These are phyloP conservation scores for Eudemis profundana DNA, from an alignment of 2,888 invertebrate genomes.

Conservation along the genomic window DNA sequence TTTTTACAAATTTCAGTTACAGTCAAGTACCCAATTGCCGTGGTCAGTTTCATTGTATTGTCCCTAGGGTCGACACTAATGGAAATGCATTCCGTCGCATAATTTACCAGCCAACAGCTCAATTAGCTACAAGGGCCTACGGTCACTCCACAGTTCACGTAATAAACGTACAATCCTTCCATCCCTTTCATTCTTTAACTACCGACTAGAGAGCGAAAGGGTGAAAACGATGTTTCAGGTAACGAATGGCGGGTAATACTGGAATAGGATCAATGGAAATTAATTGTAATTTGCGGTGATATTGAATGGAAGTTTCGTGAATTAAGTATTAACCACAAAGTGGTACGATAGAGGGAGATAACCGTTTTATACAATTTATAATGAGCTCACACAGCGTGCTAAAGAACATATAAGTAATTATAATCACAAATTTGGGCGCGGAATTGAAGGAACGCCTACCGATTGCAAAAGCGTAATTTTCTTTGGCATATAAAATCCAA, in stretches of 20 bases:
- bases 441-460: too few relatives aligned
- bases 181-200: not conserved
- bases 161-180: not conserved
- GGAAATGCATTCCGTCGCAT: constrained; percentile 19
- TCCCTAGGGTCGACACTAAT: constrained; percentile 5
- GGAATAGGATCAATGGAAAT: constrained; percentile 4
- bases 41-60: constrained; percentile 20
- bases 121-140: constrained; percentile 10
- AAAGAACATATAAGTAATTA: too few relatives aligned
- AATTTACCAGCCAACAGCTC: constrained; percentile 6
- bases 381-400: not conserved
- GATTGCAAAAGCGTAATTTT: too few relatives aligned
- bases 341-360: not conserved
- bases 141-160: not conserved
- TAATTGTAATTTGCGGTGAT: constrained; percentile 5
- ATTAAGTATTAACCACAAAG: constrained; percentile 8
- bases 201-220: not conserved
- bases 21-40: too few relatives aligned
- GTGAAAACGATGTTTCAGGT: not conserved
- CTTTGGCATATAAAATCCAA: too few relatives aligned
- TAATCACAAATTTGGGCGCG: too few relatives aligned
- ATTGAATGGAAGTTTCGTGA: not conserved
- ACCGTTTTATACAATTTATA: not conserved
- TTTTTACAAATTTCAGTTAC: too few relatives aligned
- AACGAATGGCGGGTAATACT: not conserved